Percentiles rank a stretch among this genome's conserved stretches.
Conservation (phyloP, 2,888 invertebrate species). For the Hypselothyrea guttata region DNA sequence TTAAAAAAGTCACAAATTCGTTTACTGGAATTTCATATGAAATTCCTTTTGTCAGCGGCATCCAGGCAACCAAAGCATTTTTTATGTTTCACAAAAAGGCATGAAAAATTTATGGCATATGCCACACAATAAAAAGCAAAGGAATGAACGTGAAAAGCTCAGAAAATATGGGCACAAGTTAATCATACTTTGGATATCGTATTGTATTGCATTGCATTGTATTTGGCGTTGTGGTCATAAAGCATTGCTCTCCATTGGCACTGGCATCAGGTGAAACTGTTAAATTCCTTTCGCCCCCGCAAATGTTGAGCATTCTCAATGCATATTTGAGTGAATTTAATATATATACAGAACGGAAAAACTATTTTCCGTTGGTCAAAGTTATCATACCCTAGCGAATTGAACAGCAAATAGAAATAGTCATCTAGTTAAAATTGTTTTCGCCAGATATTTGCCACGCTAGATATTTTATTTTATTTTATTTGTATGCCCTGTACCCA, state of each 20-base stretch:
- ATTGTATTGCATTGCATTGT: constrained; percentile 22
- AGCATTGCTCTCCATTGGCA: constrained; percentile 21
- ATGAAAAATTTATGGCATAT: constrained; percentile 52
- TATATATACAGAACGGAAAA: too few relatives aligned
- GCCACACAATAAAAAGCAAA: constrained; percentile 24
- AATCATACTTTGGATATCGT: constrained; percentile 12
- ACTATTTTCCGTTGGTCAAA: too few relatives aligned
- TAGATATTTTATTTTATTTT: too few relatives aligned
- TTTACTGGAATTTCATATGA: constrained; percentile 68
- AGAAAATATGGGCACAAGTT: constrained; percentile 18
- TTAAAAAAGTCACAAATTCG: constrained; percentile 74
- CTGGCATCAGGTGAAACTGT: neutral
- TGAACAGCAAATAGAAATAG: too few relatives aligned
- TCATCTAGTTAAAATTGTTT: too few relatives aligned
- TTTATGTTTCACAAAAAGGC: constrained; percentile 27
- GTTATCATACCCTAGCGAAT: too few relatives aligned
- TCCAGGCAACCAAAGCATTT: constrained; percentile 17
- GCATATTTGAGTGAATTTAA: too few relatives aligned
- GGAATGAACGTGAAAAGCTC: neutral
- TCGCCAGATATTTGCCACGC: too few relatives aligned
- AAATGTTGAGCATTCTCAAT: too few relatives aligned
- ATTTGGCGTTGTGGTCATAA: constrained; percentile 26
- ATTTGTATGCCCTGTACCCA: too few relatives aligned
- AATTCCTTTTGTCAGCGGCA: constrained; percentile 54
- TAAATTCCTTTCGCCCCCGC: too few relatives aligned